These are phyloP conservation scores for Ariolimax columbianus DNA, from an alignment of 2,888 invertebrate genomes.

Conservation along the genomic window DNA sequence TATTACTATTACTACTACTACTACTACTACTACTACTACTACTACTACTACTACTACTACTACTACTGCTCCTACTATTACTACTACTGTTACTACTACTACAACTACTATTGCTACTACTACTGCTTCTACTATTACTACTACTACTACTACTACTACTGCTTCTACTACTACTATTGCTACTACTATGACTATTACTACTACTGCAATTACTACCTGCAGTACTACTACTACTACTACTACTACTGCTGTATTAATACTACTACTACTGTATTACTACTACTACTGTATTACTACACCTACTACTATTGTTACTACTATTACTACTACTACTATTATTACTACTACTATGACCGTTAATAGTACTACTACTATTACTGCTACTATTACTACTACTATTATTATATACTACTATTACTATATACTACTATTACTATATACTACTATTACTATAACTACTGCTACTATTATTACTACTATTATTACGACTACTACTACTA, in stretches of 20 bases:
- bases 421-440: background rate
- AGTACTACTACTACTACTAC: constrained; percentile 27
- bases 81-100: constrained; percentile 22
- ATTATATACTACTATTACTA: background rate
- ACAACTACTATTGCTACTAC: constrained; percentile 24
- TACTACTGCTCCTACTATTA: constrained; percentile 33
- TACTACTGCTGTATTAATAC: constrained; percentile 1
- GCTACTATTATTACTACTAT: background rate
- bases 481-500: background rate
- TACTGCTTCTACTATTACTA: constrained; percentile 24
- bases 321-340: constrained; percentile 25
- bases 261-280: background rate
- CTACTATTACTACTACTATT: background rate
- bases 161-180: constrained; percentile 17
- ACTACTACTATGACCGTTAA: constrained; percentile 15
- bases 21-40: constrained; percentile 32
- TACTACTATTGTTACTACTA: constrained; percentile 33
- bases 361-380: constrained; percentile 25
- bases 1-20: constrained; percentile 25
- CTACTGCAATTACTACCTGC: constrained; percentile 15
- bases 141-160: background rate
- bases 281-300: constrained; percentile 17
- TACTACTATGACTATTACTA: constrained; percentile 33
- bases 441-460: background rate
- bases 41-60: constrained; percentile 32